Evolutionary conservation across 2,888 invertebrate genomes (phyloP).

Genomic region (Hydraecia micacea): DNA sequence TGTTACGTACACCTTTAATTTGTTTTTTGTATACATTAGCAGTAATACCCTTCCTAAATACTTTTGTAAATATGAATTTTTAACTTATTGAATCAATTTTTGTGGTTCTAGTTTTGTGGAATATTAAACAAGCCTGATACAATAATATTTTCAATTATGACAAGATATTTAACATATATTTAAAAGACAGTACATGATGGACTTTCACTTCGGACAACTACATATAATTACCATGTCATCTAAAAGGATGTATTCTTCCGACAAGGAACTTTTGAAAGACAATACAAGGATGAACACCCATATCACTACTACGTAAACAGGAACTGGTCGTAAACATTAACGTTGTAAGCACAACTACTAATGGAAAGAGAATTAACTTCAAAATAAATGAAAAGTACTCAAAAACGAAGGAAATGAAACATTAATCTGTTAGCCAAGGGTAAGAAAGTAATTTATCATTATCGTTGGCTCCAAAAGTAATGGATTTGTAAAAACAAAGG

Average conservation of each 20-base stretch:
- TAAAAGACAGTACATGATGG: not conserved
- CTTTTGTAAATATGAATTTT: too few species aligned
- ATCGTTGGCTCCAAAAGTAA: constrained; percentile 33
- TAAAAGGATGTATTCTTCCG: constrained; percentile 7
- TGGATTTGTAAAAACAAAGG: constrained; percentile 51
- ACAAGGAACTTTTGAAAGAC: constrained; percentile 20
- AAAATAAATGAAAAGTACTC: constrained; percentile 48
- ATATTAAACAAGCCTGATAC: too few species aligned
- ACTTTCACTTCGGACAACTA: not conserved
- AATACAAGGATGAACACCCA: constrained; percentile 36
- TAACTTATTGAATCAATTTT: too few species aligned
- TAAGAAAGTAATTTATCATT: constrained; percentile 57
- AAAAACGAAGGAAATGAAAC: constrained; percentile 51
- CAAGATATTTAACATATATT: not conserved
- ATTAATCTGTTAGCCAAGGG: constrained; percentile 51
- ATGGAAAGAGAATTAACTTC: constrained; percentile 40
- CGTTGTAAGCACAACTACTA: constrained; percentile 19
- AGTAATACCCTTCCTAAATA: too few species aligned
- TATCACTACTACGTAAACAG: constrained; percentile 33
- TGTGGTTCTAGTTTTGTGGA: too few species aligned
- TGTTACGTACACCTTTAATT: too few species aligned
- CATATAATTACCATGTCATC: constrained; percentile 27
- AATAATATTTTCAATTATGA: too few species aligned
- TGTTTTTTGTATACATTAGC: too few species aligned
- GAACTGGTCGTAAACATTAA: constrained; percentile 35